These are phyloP conservation scores for Tipula helvola DNA, from an alignment of 2,888 invertebrate genomes.

Conservation along the genomic window DNA sequence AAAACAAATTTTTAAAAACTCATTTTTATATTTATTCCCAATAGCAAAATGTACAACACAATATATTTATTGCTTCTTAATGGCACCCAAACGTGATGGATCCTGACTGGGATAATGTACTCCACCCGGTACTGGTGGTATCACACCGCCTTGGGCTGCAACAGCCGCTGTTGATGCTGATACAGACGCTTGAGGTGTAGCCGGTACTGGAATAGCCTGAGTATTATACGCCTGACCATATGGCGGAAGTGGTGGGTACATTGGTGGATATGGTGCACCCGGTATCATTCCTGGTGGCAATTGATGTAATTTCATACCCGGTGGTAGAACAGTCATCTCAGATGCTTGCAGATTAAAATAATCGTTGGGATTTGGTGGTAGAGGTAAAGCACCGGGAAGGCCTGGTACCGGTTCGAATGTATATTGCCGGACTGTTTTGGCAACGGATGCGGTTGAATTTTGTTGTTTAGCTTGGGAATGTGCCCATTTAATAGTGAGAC, in stretches of 20 bases:
- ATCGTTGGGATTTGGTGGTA: slow-evolving; percentile 49
- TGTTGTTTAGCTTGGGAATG: slow-evolving; percentile 74
- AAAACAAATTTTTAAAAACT: not conserved
- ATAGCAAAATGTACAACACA: not conserved
- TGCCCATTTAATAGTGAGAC: slow-evolving; percentile 98
- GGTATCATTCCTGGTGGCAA: slow-evolving; percentile 25
- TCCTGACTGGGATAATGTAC: slow-evolving; percentile 97
- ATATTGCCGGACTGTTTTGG: slow-evolving; percentile 40
- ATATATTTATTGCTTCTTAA: slow-evolving; percentile 25
- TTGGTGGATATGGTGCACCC: slow-evolving; percentile 29
- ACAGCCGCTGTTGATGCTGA: slow-evolving; percentile 11
- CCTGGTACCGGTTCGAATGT: slow-evolving; percentile 62
- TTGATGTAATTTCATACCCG: slow-evolving; percentile 36
- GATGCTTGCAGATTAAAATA: slow-evolving; percentile 46
- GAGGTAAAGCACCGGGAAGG: slow-evolving; percentile 38
- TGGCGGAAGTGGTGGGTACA: slow-evolving; percentile 27
- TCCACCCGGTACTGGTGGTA: slow-evolving; percentile 43
- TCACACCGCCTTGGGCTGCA: slow-evolving; percentile 21
- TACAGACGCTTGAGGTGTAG: slow-evolving; percentile 28
- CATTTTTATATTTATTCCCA: not conserved
- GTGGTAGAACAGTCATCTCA: slow-evolving; percentile 33
- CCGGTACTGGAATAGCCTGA: slow-evolving; percentile 25
- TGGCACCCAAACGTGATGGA: slow-evolving; percentile 77
- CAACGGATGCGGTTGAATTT: slow-evolving; percentile 36
- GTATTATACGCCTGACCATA: slow-evolving; percentile 32